phyloP scores from a whole-genome alignment of 2,888 invertebrate species.

The Gasteruption jaculator region DNA sequence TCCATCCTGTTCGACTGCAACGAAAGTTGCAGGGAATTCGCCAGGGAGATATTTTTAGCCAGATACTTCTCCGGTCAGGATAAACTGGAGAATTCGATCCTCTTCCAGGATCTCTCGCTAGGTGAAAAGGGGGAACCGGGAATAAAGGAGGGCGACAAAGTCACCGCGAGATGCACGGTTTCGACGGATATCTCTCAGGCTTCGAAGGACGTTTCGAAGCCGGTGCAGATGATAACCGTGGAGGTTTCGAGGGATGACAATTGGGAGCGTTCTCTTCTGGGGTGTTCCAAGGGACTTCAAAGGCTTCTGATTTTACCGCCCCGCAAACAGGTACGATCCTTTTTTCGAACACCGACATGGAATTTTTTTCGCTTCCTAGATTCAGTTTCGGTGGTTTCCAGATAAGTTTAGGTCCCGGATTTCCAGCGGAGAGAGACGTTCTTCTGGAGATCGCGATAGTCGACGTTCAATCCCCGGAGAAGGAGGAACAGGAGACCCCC shows the following conservation, averaged over 20 bases:
- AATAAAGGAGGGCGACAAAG: slow-evolving; percentile 33
- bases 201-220: slow-evolving; percentile 27
- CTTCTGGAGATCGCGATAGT: slow-evolving; percentile 38
- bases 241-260: slow-evolving; percentile 39
- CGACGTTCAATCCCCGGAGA: slow-evolving; percentile 26
- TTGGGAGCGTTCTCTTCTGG: slow-evolving; percentile 40
- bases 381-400: slow-evolving; percentile 8
- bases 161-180: slow-evolving; percentile 34
- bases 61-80: slow-evolving; percentile 31
- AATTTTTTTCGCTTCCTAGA: not conserved
- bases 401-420: slow-evolving; percentile 44
- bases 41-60: slow-evolving; percentile 39
- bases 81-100: slow-evolving; percentile 29
- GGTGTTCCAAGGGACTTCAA: slow-evolving; percentile 29
- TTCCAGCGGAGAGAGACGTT: slow-evolving; percentile 40
- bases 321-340: slow-evolving; percentile 35
- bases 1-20: slow-evolving; percentile 54
- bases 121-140: slow-evolving; percentile 24
- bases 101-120: slow-evolving; percentile 36
- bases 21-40: slow-evolving; percentile 40
- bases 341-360: not conserved
- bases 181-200: slow-evolving; percentile 33
- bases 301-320: slow-evolving; percentile 38
- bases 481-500: slow-evolving; percentile 7
- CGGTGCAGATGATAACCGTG: slow-evolving; percentile 31